Conservation (phyloP, 2,888 invertebrate species). For the Barypeithes pellucidus region DNA sequence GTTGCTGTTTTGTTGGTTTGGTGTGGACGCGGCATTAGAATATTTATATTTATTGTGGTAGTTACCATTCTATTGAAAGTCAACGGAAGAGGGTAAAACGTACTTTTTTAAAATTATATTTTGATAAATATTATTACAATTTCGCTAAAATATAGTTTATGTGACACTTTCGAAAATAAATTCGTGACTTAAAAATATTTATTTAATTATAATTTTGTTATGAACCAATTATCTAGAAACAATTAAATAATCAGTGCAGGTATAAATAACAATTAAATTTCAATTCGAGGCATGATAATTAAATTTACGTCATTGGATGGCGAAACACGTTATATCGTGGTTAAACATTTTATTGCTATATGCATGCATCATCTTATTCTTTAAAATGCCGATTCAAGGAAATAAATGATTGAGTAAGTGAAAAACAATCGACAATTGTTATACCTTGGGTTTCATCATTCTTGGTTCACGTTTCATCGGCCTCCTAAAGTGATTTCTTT, state of each 20-base stretch:
- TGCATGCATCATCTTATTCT: constrained; percentile 11
- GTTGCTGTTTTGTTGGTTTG: no score
- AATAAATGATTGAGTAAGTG: background rate
- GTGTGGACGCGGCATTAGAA: no score
- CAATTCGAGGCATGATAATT: background rate
- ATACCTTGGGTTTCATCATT: background rate
- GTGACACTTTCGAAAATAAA: background rate
- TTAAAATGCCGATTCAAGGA: background rate
- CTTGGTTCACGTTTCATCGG: no score
- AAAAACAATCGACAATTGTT: background rate
- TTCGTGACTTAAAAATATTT: background rate
- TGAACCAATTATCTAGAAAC: background rate
- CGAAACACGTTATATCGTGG: background rate
- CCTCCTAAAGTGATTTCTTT: no score
- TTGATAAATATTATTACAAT: no score
- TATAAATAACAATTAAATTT: background rate
- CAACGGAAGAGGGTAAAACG: no score
- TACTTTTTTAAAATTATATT: no score
- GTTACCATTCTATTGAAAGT: no score
- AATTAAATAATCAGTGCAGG: constrained; percentile 7
- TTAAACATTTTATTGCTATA: background rate
- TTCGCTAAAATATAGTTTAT: no score
- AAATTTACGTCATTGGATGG: background rate
- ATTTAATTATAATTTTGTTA: background rate
- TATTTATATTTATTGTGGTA: no score